Evolutionary conservation across 2,113 vertebrate genomes (phyloP).

Genomic region (Semnornis frantzii): DNA sequence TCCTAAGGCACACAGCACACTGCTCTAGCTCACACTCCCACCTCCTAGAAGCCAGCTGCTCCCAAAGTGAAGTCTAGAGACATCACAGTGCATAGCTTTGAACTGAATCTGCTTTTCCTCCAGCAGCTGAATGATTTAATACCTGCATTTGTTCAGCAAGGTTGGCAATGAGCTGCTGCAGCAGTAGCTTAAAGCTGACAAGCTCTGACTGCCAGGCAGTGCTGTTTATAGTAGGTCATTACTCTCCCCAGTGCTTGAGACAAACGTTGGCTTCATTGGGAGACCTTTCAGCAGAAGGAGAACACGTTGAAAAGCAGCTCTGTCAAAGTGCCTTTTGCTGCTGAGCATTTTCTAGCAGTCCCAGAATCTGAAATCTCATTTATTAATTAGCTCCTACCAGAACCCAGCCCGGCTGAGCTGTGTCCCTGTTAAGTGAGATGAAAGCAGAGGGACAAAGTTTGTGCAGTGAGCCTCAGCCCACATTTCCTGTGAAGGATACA

Average conservation of each 20-base stretch:
- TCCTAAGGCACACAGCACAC: not conserved
- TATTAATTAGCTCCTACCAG: constrained; percentile 55
- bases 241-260: constrained; percentile 17
- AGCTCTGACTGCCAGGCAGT: not conserved
- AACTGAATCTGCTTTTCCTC: not conserved
- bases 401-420: constrained; percentile 12
- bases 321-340: constrained; percentile 30
- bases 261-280: constrained; percentile 6
- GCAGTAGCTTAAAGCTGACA: constrained; percentile 10
- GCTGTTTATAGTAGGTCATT: not conserved
- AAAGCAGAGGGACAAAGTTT: constrained; percentile 17
- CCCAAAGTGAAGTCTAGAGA: not conserved
- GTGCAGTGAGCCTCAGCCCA: not conserved
- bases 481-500: constrained; percentile 13
- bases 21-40: not conserved
- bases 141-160: constrained; percentile 37
- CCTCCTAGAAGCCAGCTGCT: not conserved
- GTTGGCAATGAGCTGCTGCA: not conserved
- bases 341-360: constrained; percentile 27
- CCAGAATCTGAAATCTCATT: constrained; percentile 23
- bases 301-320: constrained; percentile 14
- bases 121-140: not conserved
- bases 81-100: not conserved
- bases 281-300: constrained; percentile 36
- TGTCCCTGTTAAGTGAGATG: constrained; percentile 7